Evolutionary conservation across 2,113 vertebrate genomes (phyloP).

Genomic region (Dryoscopus gambensis): DNA sequence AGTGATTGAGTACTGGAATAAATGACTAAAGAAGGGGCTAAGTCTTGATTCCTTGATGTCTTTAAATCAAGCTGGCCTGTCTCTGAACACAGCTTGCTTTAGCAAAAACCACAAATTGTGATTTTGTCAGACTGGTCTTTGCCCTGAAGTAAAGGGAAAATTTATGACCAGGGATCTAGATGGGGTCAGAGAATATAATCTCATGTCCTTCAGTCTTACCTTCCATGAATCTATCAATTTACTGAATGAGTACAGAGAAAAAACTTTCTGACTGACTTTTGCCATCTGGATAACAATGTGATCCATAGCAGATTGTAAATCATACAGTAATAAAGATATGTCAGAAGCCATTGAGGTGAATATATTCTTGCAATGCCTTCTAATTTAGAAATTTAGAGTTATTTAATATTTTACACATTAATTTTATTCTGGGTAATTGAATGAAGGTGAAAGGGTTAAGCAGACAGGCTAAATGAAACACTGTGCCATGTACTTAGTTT

Average conservation of each 20-base stretch:
- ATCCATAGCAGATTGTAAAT: background rate
- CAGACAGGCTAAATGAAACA: slow-evolving; percentile 48
- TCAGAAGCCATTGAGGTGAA: background rate
- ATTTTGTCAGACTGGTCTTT: background rate
- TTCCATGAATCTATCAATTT: background rate
- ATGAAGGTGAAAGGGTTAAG: slow-evolving; percentile 55
- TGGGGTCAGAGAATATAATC: slow-evolving; percentile 11
- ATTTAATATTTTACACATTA: slow-evolving; percentile 36
- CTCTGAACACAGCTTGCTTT: background rate
- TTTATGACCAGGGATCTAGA: background rate
- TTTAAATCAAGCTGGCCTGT: background rate
- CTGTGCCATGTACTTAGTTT: slow-evolving; percentile 11
- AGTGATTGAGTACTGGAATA: background rate
- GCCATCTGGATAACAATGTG: background rate
- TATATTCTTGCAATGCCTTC: background rate
- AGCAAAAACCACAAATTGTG: background rate
- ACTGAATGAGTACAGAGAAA: background rate
- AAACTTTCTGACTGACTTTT: background rate
- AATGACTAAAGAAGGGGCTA: background rate
- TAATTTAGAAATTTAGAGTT: slow-evolving; percentile 27
- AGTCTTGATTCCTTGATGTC: background rate
- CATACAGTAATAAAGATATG: background rate
- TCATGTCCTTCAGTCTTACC: background rate
- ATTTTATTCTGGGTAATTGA: slow-evolving; percentile 30
- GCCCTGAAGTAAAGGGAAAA: background rate